phyloP scores from a whole-genome alignment of 2,113 vertebrate genomes.

The Neogobius melanostomus region DNA sequence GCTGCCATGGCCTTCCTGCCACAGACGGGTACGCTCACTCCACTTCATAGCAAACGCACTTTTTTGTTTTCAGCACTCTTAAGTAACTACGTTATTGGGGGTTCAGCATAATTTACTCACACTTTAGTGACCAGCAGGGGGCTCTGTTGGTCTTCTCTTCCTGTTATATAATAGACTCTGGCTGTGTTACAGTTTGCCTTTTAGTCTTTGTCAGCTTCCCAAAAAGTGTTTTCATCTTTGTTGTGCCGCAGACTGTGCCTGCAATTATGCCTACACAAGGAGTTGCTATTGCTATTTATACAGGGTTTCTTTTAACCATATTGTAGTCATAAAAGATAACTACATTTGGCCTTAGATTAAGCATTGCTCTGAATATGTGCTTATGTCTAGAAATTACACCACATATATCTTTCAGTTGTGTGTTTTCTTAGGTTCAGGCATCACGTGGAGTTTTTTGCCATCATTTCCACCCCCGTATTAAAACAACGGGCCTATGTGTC shows the following conservation, averaged over 20 bases:
- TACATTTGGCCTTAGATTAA: no score
- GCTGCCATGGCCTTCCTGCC: slow-evolving; percentile 68
- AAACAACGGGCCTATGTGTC: no score
- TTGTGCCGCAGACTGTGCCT: slow-evolving; percentile 26
- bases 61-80: not conserved
- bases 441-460: no score
- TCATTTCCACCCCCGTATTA: no score
- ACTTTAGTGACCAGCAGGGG: slow-evolving; percentile 48
- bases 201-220: slow-evolving; percentile 31
- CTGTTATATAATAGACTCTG: slow-evolving; percentile 44
- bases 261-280: slow-evolving; percentile 11
- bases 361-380: no score
- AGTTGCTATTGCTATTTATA: no score
- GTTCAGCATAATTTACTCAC: not conserved
- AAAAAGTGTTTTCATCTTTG: slow-evolving; percentile 31
- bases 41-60: not conserved
- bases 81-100: no score
- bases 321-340: no score
- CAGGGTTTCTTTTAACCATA: no score
- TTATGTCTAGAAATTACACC: no score
- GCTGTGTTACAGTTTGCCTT: slow-evolving; percentile 39
- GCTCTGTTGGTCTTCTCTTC: slow-evolving; percentile 21
- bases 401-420: no score
- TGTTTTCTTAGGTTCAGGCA: no score
- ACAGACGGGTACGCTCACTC: slow-evolving; percentile 63